These are phyloP conservation scores for Diacarnus erythraeanus DNA, from an alignment of 37 sponge, comb jelly and placozoan genomes.

Conservation along the genomic window DNA sequence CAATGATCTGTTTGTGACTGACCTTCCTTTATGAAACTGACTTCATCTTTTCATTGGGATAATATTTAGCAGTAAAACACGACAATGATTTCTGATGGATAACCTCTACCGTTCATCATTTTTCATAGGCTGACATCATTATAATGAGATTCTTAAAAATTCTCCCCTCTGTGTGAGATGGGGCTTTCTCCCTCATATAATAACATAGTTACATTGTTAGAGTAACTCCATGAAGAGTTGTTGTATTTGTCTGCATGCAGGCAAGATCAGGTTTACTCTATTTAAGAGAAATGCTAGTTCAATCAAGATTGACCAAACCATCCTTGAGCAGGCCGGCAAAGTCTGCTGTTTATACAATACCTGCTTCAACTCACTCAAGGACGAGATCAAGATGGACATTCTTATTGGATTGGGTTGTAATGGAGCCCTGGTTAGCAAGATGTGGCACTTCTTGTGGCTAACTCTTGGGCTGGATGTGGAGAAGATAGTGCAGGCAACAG, in stretches of 20 bases:
- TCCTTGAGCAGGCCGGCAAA: background rate
- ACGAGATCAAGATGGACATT: slow-evolving; percentile 43
- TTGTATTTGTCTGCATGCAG: too few relatives aligned
- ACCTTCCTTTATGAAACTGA: too few relatives aligned
- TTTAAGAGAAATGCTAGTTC: background rate
- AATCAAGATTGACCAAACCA: slow-evolving; percentile 16
- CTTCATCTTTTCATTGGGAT: too few relatives aligned
- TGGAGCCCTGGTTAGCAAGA: slow-evolving; percentile 51
- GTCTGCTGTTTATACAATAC: slow-evolving; percentile 35
- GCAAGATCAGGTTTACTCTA: slow-evolving; percentile 20
- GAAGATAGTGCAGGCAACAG: slow-evolving; percentile 18
- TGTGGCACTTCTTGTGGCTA: slow-evolving; percentile 64
- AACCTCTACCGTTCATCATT: too few relatives aligned
- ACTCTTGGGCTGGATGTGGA: slow-evolving; percentile 24
- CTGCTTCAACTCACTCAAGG: slow-evolving; percentile 27
- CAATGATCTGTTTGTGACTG: too few relatives aligned
- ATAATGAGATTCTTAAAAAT: too few relatives aligned
- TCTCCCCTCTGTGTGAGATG: background rate
- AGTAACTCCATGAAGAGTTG: too few relatives aligned
- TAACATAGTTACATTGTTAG: too few relatives aligned
- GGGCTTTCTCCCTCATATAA: too few relatives aligned
- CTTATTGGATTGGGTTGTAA: slow-evolving; percentile 73
- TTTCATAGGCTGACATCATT: too few relatives aligned
- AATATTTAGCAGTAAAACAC: too few relatives aligned
- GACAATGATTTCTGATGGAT: too few relatives aligned